Evolutionary conservation across 2,888 invertebrate genomes (phyloP), one percentile per base, ranked within the genome.

Genomic region (Orthosia incerta): DNA sequence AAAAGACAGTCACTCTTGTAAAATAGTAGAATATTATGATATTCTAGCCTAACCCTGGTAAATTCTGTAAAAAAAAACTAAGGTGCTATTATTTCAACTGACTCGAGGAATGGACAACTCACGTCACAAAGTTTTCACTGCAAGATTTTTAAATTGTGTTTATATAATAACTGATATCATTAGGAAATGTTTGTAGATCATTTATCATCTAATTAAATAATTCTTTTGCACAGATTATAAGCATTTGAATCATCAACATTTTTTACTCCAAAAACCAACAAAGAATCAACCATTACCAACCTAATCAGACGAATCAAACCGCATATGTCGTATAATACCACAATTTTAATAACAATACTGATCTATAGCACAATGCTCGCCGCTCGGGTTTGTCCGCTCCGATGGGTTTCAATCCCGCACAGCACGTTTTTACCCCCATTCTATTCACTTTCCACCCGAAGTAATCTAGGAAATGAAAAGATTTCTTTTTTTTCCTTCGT

Each of bases 391-490:
- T 85, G 88, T 87, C 76, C 95, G 95, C 94, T 92, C 87, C 92
- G 92, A 77, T 94, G 94, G 65, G 57, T 93, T 94, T 95, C 95
- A 95, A 95, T 94, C 91, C 92, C 89, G 88, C 53, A 70, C 80
- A 76, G 67, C 74, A 83, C 89, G 88, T 89, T 91, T 91, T 89
- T 89, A 86, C 90, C 89, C 89, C 90, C 89, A 87, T 91, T 91
- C 91, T 89, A 88, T 92, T 91, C 91, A 88, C 84, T 89, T 90
- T 90, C 90, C 87, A 88, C 74, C 80, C 85, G 85, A 84, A 83
- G 91, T 90, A 91, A 90, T 91, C 92, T 90, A 91, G 90, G 91
- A 92, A 94, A 94, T 94, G 94, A 94, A 94, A 94, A 93, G 93
- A 93, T 92, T 91, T 89, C 91, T 90, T 88, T 85, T 87, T 87